Conservation (phyloP, 2,113 vertebrate species). For the Picathartes gymnocephalus region DNA sequence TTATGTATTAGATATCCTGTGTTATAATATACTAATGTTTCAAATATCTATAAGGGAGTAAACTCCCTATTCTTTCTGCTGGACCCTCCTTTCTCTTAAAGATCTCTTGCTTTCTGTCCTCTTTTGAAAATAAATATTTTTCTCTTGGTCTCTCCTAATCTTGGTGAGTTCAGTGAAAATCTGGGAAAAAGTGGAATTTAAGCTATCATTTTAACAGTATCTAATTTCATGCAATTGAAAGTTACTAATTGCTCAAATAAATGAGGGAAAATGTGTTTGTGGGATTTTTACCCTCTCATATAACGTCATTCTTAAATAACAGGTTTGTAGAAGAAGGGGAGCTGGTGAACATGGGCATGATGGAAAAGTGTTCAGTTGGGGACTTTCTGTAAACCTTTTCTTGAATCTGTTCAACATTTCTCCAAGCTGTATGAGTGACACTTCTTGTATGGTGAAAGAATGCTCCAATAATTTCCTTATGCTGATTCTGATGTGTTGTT, state of each 20-base stretch:
- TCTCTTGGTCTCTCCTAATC: background rate
- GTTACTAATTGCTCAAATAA: background rate
- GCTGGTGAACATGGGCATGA: background rate
- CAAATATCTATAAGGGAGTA: conserved; percentile 16
- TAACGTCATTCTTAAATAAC: background rate
- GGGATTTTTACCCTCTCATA: background rate
- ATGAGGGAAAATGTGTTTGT: background rate
- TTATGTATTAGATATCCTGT: conserved; percentile 45
- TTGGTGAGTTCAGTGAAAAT: background rate
- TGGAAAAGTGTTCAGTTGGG: background rate
- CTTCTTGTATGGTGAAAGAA: background rate
- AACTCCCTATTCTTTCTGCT: conserved; percentile 51
- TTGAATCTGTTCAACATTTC: background rate
- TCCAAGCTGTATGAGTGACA: background rate
- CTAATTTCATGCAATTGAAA: background rate
- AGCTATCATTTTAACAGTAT: background rate
- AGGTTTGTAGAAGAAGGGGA: background rate
- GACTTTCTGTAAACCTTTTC: background rate
- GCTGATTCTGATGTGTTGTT: background rate
- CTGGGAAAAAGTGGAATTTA: background rate
- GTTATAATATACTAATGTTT: conserved; percentile 34
- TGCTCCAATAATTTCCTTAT: background rate
- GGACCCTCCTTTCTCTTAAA: conserved; percentile 55
- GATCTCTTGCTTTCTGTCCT: conserved; percentile 52
- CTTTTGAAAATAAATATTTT: conserved; percentile 38